Conservation (phyloP, 2,888 invertebrate genomes). For the Ommatoiulus sabulosus region DNA sequence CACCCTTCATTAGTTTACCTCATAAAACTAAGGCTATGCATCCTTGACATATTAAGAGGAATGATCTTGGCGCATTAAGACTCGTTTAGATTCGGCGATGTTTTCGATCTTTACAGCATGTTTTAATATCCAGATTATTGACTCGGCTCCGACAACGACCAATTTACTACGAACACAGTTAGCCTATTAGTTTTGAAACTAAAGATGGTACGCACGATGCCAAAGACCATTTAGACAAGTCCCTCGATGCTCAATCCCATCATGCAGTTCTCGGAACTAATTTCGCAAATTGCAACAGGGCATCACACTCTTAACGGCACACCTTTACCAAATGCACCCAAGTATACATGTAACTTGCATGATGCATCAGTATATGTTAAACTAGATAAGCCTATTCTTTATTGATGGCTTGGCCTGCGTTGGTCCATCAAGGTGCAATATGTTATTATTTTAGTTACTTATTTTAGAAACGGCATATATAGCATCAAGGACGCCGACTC, state of each 20-base stretch:
- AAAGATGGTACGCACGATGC: slow-evolving; percentile 16
- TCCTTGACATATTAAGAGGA: not conserved
- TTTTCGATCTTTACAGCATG: not conserved
- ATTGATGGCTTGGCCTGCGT: no score
- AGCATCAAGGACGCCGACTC: no score
- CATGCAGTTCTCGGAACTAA: slow-evolving; percentile 17
- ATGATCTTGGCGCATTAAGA: not conserved
- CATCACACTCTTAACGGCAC: not conserved
- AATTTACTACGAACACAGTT: not conserved
- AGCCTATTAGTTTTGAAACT: slow-evolving; percentile 8
- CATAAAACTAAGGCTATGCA: not conserved
- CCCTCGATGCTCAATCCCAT: slow-evolving; percentile 36
- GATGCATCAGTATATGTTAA: not conserved
- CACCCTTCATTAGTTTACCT: not conserved
- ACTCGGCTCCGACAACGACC: not conserved
- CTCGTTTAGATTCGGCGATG: not conserved
- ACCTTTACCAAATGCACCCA: not conserved
- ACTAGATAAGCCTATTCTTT: not conserved
- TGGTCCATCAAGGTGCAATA: no score
- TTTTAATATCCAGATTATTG: slow-evolving; percentile 11
- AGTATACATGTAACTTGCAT: not conserved
- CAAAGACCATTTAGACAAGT: slow-evolving; percentile 5
- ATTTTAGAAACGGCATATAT: no score
- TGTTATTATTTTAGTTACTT: no score
- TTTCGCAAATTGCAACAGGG: slow-evolving; percentile 29